Base-by-base conservation (phyloP, 2,113 vertebrate genomes). In the Channa argus region DNA sequence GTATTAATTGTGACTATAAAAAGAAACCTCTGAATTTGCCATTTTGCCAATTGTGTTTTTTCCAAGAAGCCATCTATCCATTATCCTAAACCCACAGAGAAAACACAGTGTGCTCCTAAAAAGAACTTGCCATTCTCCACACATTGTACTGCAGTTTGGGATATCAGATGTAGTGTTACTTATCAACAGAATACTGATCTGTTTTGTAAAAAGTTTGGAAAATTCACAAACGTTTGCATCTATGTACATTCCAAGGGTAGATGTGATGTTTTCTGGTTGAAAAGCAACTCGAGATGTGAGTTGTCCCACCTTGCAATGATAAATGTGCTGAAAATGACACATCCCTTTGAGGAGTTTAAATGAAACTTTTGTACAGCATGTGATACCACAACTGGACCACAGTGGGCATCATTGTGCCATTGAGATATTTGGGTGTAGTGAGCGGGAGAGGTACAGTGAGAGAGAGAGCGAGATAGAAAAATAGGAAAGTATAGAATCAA, bases 31-130 rank as follows among this genome's bases (percentile, higher is more conserved):
- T 76, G 14, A 76, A 63, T 77, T 66, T 55, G 34, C 78, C 24
- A 24, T 85, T 79, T 77, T 77, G 80, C 79, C 83, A 67, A 80
- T 77, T 74, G 68, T 83, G 77, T 88, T 91, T 89, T 24, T 90
- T 85, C 86, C 86, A 88, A 80, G 87, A 87, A 83, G 90, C 80
- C 90, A 85, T 84, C 45, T 75, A 67, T 79, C 85, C 63, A 79
- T 82, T 83, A 71, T 62, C 65, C 62, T 82, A 88, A 83, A 80
- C 77, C 79, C 80, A 85, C 61, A 88, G 62, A 88, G 74, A 84
- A 80, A 55, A 79, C 53, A 86, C 81, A 82, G 34, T 78, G 72
- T 44, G 71, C 71, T 86, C 77, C 67, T 36, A 11, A 54, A 79
- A 74, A 80, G 84, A 77, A 84, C 38, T 0, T 39, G 83, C 51